Evolutionary conservation across 2,888 invertebrate genomes (phyloP).

Genomic region (Epistrophella euchroma): DNA sequence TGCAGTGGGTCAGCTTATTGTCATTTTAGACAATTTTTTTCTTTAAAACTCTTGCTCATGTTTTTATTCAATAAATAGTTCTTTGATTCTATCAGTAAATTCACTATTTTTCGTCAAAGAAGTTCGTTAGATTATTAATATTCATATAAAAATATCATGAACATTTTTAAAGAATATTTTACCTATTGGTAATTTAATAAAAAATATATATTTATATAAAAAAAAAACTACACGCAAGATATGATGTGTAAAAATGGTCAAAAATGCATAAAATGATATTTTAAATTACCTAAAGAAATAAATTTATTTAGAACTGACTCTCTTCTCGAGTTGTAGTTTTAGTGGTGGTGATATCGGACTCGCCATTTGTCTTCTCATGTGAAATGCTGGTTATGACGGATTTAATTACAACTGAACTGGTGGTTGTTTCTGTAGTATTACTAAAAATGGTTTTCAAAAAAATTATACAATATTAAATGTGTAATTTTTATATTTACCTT

Average conservation of each 20-base stretch:
- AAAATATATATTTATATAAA: slow-evolving; percentile 39
- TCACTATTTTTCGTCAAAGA: slow-evolving; percentile 8
- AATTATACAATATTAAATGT: background rate
- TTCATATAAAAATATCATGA: slow-evolving; percentile 30
- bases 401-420: slow-evolving; percentile 84
- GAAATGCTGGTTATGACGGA: slow-evolving; percentile 83
- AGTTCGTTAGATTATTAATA: slow-evolving; percentile 15
- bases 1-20: slow-evolving; percentile 17
- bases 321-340: slow-evolving; percentile 82
- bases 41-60: background rate
- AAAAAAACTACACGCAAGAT: slow-evolving; percentile 53
- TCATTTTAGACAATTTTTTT: slow-evolving; percentile 26
- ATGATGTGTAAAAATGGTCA: slow-evolving; percentile 59
- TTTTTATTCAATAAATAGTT: slow-evolving; percentile 13
- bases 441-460: slow-evolving; percentile 76
- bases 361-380: slow-evolving; percentile 82
- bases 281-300: slow-evolving; percentile 55
- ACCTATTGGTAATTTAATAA: slow-evolving; percentile 19
- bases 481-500: slow-evolving; percentile 77
- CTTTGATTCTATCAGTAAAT: slow-evolving; percentile 8
- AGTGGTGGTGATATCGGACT: slow-evolving; percentile 81
- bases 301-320: slow-evolving; percentile 81
- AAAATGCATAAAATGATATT: slow-evolving; percentile 60
- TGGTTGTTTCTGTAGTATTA: slow-evolving; percentile 82
- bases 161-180: background rate